These are phyloP conservation scores for Taenaris catops DNA, from an alignment of 2,888 invertebrate genomes.

Conservation along the genomic window DNA sequence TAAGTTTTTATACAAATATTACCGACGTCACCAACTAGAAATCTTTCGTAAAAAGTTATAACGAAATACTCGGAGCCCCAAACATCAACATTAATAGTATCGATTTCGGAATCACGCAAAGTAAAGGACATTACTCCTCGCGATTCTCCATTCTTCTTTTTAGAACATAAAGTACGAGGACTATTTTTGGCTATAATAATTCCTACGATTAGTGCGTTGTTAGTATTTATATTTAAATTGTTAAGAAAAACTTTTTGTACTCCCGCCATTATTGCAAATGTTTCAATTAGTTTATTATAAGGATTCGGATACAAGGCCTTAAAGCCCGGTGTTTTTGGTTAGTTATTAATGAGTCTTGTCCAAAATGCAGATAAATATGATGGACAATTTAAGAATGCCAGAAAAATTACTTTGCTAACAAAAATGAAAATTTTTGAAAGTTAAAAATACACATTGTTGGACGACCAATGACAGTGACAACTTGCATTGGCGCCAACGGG, in stretches of 20 bases:
- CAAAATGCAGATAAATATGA: too few relatives aligned
- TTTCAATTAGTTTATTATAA: too few relatives aligned
- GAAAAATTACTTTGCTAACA: too few relatives aligned
- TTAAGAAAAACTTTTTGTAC: conserved; percentile 58
- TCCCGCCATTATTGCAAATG: conserved; percentile 52
- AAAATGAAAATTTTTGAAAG: too few relatives aligned
- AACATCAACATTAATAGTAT: conserved; percentile 86
- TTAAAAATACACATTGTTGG: too few relatives aligned
- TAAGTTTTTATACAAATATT: conserved; percentile 11
- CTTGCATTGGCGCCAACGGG: too few relatives aligned
- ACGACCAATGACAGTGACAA: too few relatives aligned
- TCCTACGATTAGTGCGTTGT: conserved; percentile 71
- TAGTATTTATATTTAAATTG: conserved; percentile 59
- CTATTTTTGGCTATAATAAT: conserved; percentile 83
- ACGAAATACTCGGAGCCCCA: conserved; percentile 86
- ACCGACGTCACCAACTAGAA: conserved; percentile 86
- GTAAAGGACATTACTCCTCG: conserved; percentile 89
- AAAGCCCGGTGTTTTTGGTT: too few relatives aligned
- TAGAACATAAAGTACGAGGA: conserved; percentile 71
- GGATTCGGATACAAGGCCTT: too few relatives aligned
- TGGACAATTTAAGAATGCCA: too few relatives aligned
- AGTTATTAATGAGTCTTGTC: too few relatives aligned
- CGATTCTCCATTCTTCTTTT: conserved; percentile 70
- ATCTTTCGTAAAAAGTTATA: conserved; percentile 80
- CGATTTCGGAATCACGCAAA: conserved; percentile 84